These are phyloP conservation scores for Euproctis similis DNA, from an alignment of 2,888 invertebrate species.

Conservation along the genomic window DNA sequence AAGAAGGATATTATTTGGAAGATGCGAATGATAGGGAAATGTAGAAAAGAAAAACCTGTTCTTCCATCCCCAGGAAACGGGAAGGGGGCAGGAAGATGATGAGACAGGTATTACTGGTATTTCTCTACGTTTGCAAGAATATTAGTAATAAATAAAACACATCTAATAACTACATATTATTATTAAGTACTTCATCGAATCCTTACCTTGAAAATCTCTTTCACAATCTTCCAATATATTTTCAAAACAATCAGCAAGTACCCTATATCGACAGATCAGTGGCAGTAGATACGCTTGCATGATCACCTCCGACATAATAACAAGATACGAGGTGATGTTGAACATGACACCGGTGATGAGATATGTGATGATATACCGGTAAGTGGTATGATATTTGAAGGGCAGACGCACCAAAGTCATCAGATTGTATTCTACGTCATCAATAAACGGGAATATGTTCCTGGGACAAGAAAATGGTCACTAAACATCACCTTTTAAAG, in stretches of 20 bases:
- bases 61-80: too few species aligned
- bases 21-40: too few species aligned
- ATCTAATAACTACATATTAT: too few species aligned
- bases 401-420: conserved; percentile 41
- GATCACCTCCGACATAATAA: conserved; percentile 48
- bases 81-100: too few species aligned
- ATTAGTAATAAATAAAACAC: too few species aligned
- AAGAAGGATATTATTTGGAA: too few species aligned
- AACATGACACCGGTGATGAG: conserved; percentile 31
- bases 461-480: conserved; percentile 29
- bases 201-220: conserved; percentile 26
- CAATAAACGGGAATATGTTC: conserved; percentile 46
- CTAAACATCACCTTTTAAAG: background rate
- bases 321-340: conserved; percentile 38
- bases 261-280: conserved; percentile 46
- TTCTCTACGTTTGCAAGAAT: background rate
- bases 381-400: conserved; percentile 29
- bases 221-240: conserved; percentile 43
- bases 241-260: conserved; percentile 49
- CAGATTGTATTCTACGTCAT: conserved; percentile 51
- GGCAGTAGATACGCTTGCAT: conserved; percentile 51
- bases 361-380: conserved; percentile 35
- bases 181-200: too few species aligned
- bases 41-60: too few species aligned
- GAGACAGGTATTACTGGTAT: too few species aligned